These are phyloP conservation scores for Meta bourneti DNA, from an alignment of 2,888 invertebrate genomes.

Conservation along the genomic window DNA sequence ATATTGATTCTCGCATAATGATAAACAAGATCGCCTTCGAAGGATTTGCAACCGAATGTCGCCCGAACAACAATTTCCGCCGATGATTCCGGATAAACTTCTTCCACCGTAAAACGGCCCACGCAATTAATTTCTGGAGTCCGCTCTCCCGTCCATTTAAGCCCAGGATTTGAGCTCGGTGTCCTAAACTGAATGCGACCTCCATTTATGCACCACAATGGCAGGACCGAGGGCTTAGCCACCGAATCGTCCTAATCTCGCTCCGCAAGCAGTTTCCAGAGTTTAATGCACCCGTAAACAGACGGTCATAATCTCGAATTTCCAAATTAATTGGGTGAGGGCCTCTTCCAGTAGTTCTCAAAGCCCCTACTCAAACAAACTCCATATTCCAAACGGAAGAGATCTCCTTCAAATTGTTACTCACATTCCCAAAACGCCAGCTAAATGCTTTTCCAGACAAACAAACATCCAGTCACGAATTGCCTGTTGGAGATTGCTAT, in stretches of 20 bases:
- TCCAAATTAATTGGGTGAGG: conserved; percentile 44
- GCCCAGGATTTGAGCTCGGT: too few species aligned
- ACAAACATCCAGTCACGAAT: conserved; percentile 30
- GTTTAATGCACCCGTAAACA: conserved; percentile 25
- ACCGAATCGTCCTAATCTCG: too few species aligned
- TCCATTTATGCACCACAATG: background rate
- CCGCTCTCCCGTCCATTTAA: too few species aligned
- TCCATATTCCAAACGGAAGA: background rate
- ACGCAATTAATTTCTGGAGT: too few species aligned
- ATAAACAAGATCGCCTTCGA: too few species aligned
- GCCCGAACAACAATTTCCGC: too few species aligned
- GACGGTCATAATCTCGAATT: conserved; percentile 39
- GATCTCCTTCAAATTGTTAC: conserved; percentile 18
- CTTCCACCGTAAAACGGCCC: too few species aligned
- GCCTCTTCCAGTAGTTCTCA: background rate
- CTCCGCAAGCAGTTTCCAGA: background rate
- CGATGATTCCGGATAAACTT: too few species aligned
- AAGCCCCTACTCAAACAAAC: background rate
- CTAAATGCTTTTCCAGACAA: conserved; percentile 3
- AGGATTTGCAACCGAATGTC: too few species aligned
- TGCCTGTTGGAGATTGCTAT: conserved; percentile 1
- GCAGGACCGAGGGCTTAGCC: background rate
- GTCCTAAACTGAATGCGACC: background rate
- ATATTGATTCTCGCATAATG: too few species aligned
- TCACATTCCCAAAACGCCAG: conserved; percentile 13